Base-by-base conservation (phyloP, 2,113 vertebrate genomes). In the Leucopsar rothschildi region DNA sequence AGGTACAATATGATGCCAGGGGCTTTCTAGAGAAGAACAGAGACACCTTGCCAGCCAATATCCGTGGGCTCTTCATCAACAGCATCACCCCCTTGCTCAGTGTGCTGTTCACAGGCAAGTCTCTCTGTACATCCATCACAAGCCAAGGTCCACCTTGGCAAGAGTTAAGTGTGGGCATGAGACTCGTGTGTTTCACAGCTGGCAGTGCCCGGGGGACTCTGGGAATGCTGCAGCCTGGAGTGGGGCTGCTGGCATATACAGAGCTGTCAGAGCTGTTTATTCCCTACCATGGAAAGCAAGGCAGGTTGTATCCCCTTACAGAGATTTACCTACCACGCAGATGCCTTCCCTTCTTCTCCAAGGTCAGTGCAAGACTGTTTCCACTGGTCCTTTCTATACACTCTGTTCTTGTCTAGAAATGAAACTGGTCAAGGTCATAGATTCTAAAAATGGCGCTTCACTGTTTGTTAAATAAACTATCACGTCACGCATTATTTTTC, bases 1-100 rank as follows among this genome's bases (percentile, higher is more conserved):
- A 98, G 98, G 98, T 98, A 11, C 97, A 98, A 19, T 98, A 98
- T 10, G 86, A 96, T 42, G 98, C 97, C 14, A 35, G 6, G 6
- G 98, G 98, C 23, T 98, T 98, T 82, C 97, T 98, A 22, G 98
- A 98, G 94, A 98, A 98, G 94, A 98, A 98, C 92, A 95, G 98
- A 80, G 98, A 98, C 94, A 97, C 97, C 12, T 95, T 98, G 47
- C 98, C 98, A 69, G 97, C 96, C 70, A 98, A 8, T 3, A 28
- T 98, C 70, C 96, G 86, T 42, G 93, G 96, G 24, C 97, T 98
- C 25, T 98, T 98, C 95, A 97, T 98, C 80, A 97, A 94, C 93
- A 98, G 98, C 1, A 12, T 98, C 66, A 98, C 97, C 6, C 98
- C 97, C 8, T 88, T 98, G 72, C 97, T 98, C 65, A 98, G 98